Conservation (phyloP, 2,797 vertebrate species). For the Cirrhinus molitorella region DNA sequence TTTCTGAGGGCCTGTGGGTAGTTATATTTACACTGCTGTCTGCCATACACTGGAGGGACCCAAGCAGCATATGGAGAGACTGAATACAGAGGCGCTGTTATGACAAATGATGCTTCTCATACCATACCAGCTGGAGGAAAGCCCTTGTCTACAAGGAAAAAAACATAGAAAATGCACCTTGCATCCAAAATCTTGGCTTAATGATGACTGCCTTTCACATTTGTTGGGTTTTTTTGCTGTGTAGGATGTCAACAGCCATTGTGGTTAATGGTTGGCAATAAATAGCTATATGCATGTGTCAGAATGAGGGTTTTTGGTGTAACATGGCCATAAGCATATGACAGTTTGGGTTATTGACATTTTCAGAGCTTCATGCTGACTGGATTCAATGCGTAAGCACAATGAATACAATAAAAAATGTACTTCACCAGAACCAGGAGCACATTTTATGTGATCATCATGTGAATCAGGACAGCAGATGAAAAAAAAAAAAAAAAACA, state of each 20-base stretch:
- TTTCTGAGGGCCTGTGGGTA: slow-evolving; percentile 36
- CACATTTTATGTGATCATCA: background rate
- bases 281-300: background rate
- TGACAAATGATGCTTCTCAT: slow-evolving; percentile 42
- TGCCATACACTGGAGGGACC: slow-evolving; percentile 11
- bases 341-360: background rate
- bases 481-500: too few relatives aligned
- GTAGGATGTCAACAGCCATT: slow-evolving; percentile 9
- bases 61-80: slow-evolving; percentile 17
- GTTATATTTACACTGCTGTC: slow-evolving; percentile 29
- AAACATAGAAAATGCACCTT: slow-evolving; percentile 20
- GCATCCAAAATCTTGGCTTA: background rate
- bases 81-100: slow-evolving; percentile 37
- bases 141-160: background rate
- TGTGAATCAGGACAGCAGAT: background rate
- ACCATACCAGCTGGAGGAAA: slow-evolving; percentile 34
- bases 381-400: background rate
- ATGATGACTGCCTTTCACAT: background rate
- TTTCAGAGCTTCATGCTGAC: background rate
- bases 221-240: background rate
- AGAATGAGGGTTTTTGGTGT: background rate
- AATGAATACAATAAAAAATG: background rate
- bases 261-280: background rate
- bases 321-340: background rate
- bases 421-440: background rate